A percentile compares a stretch with the other conserved stretches of the same genome.
phyloP scores from a whole-genome alignment of 2,888 invertebrate species.

The Heliconius cydno region DNA sequence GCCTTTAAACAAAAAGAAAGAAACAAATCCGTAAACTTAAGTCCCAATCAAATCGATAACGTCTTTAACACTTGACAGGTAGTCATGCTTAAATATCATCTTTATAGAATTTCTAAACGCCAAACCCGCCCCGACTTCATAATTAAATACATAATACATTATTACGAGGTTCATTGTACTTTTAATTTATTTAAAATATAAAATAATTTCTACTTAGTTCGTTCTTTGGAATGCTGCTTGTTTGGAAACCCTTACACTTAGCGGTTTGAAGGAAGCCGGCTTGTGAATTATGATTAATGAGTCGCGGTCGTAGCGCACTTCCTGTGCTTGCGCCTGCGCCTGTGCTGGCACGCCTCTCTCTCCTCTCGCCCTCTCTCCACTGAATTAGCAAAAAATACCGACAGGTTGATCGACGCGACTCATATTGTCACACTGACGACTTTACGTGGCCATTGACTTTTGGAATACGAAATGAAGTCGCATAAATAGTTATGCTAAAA shows the following conservation, averaged over 20 bases:
- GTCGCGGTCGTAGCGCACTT: slow-evolving; percentile 67
- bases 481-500: slow-evolving; percentile 20
- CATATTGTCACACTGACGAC: slow-evolving; percentile 43
- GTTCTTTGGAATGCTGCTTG: slow-evolving; percentile 19
- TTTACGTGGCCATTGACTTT: slow-evolving; percentile 52
- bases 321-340: slow-evolving; percentile 56
- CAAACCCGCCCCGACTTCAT: slow-evolving; percentile 6
- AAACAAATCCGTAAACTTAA: slow-evolving; percentile 64
- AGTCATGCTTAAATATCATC: background rate
- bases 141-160: slow-evolving; percentile 6
- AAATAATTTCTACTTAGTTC: slow-evolving; percentile 16
- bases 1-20: slow-evolving; percentile 51
- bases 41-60: slow-evolving; percentile 30
- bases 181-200: slow-evolving; percentile 20
- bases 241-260: slow-evolving; percentile 41
- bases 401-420: slow-evolving; percentile 47
- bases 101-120: slow-evolving; percentile 12
- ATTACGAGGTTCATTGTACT: slow-evolving; percentile 22
- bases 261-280: slow-evolving; percentile 60
- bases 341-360: too few relatives aligned
- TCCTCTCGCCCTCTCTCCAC: slow-evolving; percentile 52
- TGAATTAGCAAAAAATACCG: slow-evolving; percentile 56
- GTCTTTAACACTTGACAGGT: slow-evolving; percentile 10
- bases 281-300: slow-evolving; percentile 61
- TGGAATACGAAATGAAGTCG: slow-evolving; percentile 24